Base-by-base conservation (phyloP, 2,797 vertebrate genomes). In the Acestrorhynchus altus region DNA sequence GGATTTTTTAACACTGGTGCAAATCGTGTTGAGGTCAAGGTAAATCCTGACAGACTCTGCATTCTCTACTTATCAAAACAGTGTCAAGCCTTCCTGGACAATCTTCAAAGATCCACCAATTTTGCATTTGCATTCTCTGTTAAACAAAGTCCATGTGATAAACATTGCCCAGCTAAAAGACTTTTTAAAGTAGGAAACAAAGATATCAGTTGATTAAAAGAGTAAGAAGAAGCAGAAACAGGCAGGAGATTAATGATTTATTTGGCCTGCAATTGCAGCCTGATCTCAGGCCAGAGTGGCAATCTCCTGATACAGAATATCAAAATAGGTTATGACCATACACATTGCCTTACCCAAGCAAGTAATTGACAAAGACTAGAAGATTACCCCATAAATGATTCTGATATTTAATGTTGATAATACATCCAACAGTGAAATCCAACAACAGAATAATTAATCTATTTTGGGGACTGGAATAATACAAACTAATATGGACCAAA, bases 231-330 rank as follows among this genome's bases (percentile, higher is more conserved):
- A 76, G 61, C 73, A 72, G 10, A 67, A 64, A 18, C 28, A 72
- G 39, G 40, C 28, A 24, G 35, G 72, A 66, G n/a, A 83, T 83
- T 84, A 78, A 81, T 84, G 46, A 82, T 83, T 78, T 24, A 75
- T 60, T 73, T 24, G 11, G 57, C 40, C 71, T 31, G 20, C 24
- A 52, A 24, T 54, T 16, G 39, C 61, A 74, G 64, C 54, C 47
- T 20, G 28, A 51, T 47, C 74, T 39, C 44, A 9, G 31, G 75
- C 68, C 39, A 63, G 7, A 60, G 35, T 65, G n/a, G 59, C 13
- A 84, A 42, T 49, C n/a, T 9, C 4, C 42, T 51, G 18, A n/a
- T 9, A 72, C 49, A 59, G 18, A n/a, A 59, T 22, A 16, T 52
- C 51, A 69, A 74, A 81, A 72, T 65, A 80, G 65, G 65, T 16